These are phyloP conservation scores for Trematomus bernacchii DNA, from an alignment of 2,797 vertebrate species.

Conservation along the genomic window DNA sequence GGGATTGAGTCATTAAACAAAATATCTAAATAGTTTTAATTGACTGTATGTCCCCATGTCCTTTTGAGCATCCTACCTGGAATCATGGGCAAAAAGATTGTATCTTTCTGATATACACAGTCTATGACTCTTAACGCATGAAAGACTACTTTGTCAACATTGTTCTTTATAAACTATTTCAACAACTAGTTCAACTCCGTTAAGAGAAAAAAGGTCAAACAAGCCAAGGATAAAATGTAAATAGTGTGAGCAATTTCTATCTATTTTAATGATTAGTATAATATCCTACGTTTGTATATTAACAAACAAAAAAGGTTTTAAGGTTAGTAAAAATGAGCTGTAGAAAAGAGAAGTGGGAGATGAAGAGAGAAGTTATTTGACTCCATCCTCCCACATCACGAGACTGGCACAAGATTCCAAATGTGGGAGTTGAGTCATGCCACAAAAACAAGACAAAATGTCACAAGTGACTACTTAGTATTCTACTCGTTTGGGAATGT, in stretches of 20 bases:
- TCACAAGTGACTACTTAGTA: slow-evolving; percentile 46
- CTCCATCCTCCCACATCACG: slow-evolving; percentile 59
- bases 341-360: slow-evolving; percentile 61
- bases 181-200: neutral
- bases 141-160: neutral
- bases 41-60: neutral
- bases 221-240: neutral
- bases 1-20: neutral
- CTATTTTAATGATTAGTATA: neutral
- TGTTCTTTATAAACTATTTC: neutral
- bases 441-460: slow-evolving; percentile 52
- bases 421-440: slow-evolving; percentile 71
- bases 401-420: slow-evolving; percentile 58
- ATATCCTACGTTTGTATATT: no score
- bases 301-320: no score
- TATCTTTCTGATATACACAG: no score
- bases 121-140: neutral
- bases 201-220: neutral
- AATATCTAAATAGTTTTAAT: neutral
- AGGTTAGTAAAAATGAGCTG: slow-evolving; percentile 8
- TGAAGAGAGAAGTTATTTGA: slow-evolving; percentile 66
- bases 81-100: neutral
- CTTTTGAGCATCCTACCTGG: neutral
- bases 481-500: slow-evolving; percentile 30
- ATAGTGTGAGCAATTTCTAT: neutral